phyloP scores from a whole-genome alignment of 2,113 vertebrate genomes.

The Actenoides hombroni region DNA sequence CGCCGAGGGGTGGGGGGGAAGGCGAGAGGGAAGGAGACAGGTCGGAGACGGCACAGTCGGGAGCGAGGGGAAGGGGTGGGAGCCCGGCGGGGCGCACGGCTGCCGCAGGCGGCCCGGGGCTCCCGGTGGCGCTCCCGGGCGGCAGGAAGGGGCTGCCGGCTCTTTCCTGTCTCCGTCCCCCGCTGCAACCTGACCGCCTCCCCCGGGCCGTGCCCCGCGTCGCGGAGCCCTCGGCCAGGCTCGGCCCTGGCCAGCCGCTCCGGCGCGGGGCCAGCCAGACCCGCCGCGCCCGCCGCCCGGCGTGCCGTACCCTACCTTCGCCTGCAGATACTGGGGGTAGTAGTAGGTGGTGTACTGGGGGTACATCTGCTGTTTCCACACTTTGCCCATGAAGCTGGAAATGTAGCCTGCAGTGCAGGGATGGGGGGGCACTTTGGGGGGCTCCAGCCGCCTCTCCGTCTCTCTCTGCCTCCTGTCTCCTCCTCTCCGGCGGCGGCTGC shows the following conservation, averaged over 20 bases:
- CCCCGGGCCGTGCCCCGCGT: conserved; percentile 27
- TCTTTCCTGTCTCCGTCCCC: conserved; percentile 64
- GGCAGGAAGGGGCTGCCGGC: conserved; percentile 67
- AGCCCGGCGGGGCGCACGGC: not conserved
- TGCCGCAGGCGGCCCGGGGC: not conserved
- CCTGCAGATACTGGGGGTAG: conserved; percentile 85
- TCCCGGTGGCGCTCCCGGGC: not conserved
- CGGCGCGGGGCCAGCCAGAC: conserved; percentile 20
- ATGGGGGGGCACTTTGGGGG: conserved; percentile 70
- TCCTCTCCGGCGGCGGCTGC: conserved; percentile 47
- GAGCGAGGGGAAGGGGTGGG: not conserved
- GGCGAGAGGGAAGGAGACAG: not conserved
- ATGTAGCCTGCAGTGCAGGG: conserved; percentile 74
- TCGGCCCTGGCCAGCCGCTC: conserved; percentile 55
- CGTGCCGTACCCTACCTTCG: conserved; percentile 71
- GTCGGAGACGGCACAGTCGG: not conserved
- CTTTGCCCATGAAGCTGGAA: conserved; percentile 88
- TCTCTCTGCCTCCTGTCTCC: conserved; percentile 66
- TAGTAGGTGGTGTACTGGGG: conserved; percentile 88
- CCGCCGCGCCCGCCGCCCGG: not conserved
- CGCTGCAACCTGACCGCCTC: conserved; percentile 60
- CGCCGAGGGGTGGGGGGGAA: not conserved
- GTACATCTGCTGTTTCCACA: conserved; percentile 89
- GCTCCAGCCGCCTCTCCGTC: conserved; percentile 67
- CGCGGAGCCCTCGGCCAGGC: conserved; percentile 30